Percentiles rank a stretch among this genome's conserved stretches.
Conservation (phyloP, 1,140 invertebrate species). For the Drosophila nikananu region DNA sequence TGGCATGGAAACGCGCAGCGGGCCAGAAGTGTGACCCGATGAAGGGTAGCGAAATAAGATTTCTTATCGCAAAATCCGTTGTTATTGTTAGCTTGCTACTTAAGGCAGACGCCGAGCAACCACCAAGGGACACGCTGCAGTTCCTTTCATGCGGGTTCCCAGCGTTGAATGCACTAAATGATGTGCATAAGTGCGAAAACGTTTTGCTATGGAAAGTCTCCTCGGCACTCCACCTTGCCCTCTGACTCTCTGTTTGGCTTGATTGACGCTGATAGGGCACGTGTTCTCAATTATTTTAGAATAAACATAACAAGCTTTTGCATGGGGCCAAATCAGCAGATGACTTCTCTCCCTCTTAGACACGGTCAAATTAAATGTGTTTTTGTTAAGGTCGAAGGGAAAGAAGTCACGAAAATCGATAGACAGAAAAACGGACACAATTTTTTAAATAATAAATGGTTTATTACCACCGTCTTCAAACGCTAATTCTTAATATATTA, state of each 20-base stretch:
- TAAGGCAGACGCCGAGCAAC: conserved; percentile 37
- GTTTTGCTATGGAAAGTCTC: conserved; percentile 34
- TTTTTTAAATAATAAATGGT: background rate
- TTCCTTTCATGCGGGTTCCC: conserved; percentile 56
- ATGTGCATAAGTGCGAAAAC: conserved; percentile 78
- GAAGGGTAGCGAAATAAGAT: conserved; percentile 26
- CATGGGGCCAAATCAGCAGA: conserved; percentile 57
- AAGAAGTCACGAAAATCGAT: background rate
- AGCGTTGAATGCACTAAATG: conserved; percentile 70
- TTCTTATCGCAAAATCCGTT: conserved; percentile 63
- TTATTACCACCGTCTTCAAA: background rate
- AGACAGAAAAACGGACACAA: background rate
- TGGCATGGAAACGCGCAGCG: conserved; percentile 72
- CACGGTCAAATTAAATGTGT: conserved; percentile 25
- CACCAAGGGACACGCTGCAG: conserved; percentile 24
- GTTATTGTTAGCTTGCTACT: conserved; percentile 57
- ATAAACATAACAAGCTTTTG: conserved; percentile 72
- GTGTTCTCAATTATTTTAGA: conserved; percentile 81
- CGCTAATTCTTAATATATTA: too few species aligned
- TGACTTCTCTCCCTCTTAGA: conserved; percentile 55
- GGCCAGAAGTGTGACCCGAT: conserved; percentile 38
- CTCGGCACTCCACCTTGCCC: background rate
- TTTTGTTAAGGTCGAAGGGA: background rate
- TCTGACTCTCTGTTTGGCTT: conserved; percentile 57
- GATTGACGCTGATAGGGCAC: conserved; percentile 83